Conservation (phyloP, 2,113 vertebrate genomes). For the Gavia stellata region DNA sequence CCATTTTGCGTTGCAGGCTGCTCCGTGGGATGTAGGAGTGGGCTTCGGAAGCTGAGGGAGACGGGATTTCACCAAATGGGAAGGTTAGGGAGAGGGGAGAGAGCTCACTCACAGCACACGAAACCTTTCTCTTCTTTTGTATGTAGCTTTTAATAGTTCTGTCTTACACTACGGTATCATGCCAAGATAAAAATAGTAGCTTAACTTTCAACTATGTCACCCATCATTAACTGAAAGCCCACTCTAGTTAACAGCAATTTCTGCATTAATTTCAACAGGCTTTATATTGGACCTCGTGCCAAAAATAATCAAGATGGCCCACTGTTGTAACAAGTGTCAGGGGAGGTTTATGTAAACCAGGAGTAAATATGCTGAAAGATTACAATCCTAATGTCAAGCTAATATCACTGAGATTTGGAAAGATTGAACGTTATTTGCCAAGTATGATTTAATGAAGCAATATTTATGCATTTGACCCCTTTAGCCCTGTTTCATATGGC, state of each 20-base stretch:
- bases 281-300: not conserved
- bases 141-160: rapidly evolving
- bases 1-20: rapidly evolving
- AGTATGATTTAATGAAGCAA: rapidly evolving
- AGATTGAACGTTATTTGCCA: not conserved
- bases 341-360: not conserved
- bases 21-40: rapidly evolving
- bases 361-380: not conserved
- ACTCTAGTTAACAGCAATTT: not conserved
- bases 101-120: rapidly evolving
- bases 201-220: not conserved
- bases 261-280: not conserved
- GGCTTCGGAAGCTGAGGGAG: not conserved
- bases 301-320: not conserved
- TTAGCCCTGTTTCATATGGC: not conserved
- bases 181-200: not conserved
- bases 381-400: too few species aligned
- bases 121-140: not conserved
- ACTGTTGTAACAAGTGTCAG: rapidly evolving
- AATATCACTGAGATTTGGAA: not conserved
- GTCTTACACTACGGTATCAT: rapidly evolving
- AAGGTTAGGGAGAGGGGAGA: not conserved
- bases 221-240: rapidly evolving
- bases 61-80: rapidly evolving
- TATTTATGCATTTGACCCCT: too few species aligned